phyloP scores from a whole-genome alignment of 2,888 invertebrate genomes.

The Drosophila incognita region DNA sequence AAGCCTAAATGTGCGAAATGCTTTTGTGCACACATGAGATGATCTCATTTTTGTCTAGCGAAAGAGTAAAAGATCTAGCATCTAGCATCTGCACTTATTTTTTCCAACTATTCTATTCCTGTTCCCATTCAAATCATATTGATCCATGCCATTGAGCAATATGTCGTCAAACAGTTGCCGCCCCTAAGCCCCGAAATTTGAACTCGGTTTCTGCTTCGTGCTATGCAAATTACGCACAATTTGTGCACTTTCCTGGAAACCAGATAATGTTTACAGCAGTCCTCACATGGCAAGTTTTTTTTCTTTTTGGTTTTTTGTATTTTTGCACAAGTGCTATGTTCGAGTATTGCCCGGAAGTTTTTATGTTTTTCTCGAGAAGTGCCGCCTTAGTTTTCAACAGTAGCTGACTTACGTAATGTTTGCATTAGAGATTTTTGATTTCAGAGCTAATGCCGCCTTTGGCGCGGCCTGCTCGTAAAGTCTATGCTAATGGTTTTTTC shows the following conservation, averaged over 20 bases:
- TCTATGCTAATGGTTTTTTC: constrained; percentile 66
- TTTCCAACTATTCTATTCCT: constrained; percentile 9
- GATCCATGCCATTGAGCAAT: constrained; percentile 76
- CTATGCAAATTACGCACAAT: constrained; percentile 76
- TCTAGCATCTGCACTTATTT: constrained; percentile 40
- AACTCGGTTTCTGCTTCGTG: constrained; percentile 5
- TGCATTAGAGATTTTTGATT: constrained; percentile 69
- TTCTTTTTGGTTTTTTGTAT: constrained; percentile 1
- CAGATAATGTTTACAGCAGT: constrained; percentile 20
- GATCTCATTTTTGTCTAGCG: constrained; percentile 73
- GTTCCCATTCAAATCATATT: constrained; percentile 52
- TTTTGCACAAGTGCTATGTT: constrained; percentile 54
- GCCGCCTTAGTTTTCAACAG: constrained; percentile 51
- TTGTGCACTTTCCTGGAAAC: constrained; percentile 75
- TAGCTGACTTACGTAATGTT: constrained; percentile 75
- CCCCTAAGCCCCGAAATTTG: constrained; percentile 52
- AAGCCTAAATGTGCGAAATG: constrained; percentile 76
- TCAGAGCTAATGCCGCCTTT: constrained; percentile 20
- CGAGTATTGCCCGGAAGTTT: constrained; percentile 58
- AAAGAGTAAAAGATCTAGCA: constrained; percentile 56
- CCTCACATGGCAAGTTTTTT: constrained; percentile 18
- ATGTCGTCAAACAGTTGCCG: constrained; percentile 78
- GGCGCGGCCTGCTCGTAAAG: constrained; percentile 35
- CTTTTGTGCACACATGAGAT: constrained; percentile 74
- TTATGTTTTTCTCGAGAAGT: constrained; percentile 66